phyloP scores from a whole-genome alignment of 2,797 vertebrate genomes.

The Chelonia mydas region DNA sequence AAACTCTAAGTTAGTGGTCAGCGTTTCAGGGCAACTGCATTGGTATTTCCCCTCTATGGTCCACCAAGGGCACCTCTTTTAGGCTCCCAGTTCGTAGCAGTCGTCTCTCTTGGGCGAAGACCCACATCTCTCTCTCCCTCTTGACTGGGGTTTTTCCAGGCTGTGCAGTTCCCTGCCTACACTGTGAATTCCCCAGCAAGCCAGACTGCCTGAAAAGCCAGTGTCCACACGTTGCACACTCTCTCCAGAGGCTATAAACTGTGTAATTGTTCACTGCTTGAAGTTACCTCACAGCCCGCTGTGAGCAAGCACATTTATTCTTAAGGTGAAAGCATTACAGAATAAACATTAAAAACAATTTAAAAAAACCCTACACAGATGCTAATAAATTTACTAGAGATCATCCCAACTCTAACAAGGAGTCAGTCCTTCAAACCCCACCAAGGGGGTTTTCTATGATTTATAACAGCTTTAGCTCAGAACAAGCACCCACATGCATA shows the following conservation, averaged over 20 bases:
- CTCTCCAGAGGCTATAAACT: neutral
- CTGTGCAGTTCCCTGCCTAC: too few relatives aligned
- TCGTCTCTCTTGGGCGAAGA: neutral
- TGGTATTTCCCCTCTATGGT: neutral
- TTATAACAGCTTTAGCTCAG: neutral
- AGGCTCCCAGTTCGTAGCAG: neutral
- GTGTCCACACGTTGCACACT: neutral
- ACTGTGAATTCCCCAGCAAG: neutral
- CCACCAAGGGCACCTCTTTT: neutral
- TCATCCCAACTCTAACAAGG: neutral
- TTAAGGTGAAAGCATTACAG: neutral
- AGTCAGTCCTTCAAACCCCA: neutral
- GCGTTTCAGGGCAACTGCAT: neutral
- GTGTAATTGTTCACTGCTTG: neutral
- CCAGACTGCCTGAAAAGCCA: neutral
- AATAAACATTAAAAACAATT: neutral
- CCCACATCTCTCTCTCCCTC: neutral
- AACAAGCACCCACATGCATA: neutral
- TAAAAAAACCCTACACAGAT: neutral
- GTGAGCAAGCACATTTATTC: neutral
- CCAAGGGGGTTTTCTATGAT: neutral
- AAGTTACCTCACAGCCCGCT: neutral
- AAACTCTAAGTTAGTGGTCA: neutral
- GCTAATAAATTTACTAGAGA: neutral
- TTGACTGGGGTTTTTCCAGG: neutral